Evolutionary conservation across 2,888 invertebrate species (phyloP).

Genomic region (Rhabditoides inermis): DNA sequence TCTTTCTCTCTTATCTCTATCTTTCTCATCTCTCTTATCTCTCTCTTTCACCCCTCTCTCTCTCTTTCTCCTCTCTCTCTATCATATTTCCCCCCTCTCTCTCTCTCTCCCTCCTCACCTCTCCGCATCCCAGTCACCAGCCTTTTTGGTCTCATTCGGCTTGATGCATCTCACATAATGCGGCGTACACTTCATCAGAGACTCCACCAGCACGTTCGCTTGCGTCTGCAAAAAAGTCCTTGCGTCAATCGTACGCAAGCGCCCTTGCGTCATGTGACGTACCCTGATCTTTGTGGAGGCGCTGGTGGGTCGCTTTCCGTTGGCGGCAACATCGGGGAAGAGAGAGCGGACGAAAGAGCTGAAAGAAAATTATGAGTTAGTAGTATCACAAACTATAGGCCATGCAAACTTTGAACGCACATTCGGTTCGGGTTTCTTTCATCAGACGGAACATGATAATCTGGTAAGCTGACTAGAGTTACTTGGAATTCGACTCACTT

Average conservation of each 20-base stretch:
- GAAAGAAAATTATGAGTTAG: constrained; percentile 13
- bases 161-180: constrained; percentile 68
- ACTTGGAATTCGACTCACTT: constrained; percentile 55
- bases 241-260: background rate
- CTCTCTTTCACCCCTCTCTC: no score
- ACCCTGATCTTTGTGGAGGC: constrained; percentile 64
- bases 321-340: constrained; percentile 59
- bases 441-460: no score
- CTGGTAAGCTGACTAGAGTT: no score
- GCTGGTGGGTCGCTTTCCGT: constrained; percentile 62
- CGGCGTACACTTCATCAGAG: constrained; percentile 64
- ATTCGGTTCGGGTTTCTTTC: no score
- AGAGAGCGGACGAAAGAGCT: constrained; percentile 61
- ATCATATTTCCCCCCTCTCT: no score
- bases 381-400: background rate
- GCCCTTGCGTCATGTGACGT: constrained; percentile 6
- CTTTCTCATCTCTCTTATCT: no score
- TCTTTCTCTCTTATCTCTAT: no score
- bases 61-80: no score
- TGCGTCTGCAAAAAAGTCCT: constrained; percentile 56
- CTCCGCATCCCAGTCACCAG: constrained; percentile 64
- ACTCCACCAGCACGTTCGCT: constrained; percentile 64
- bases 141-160: constrained; percentile 65
- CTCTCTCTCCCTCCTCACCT: no score
- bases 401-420: background rate